Evolutionary conservation across 2,888 invertebrate species (phyloP), one percentile per base, ranked within the genome.

Genomic region (Zeuzera pyrina): DNA sequence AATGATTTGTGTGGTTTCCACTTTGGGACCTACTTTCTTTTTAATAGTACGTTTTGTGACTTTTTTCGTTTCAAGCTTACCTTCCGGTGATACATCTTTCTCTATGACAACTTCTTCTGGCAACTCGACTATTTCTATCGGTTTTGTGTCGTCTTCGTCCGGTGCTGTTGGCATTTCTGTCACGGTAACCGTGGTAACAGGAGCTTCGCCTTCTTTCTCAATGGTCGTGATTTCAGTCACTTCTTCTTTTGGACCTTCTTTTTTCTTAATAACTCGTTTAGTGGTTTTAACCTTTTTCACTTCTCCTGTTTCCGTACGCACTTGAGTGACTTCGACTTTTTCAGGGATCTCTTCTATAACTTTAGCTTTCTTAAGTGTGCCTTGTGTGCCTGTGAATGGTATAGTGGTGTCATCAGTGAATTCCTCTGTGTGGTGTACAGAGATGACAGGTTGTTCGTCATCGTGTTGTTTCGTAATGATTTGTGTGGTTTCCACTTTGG

Each of bases 221-320:
- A 11, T n/a, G 12, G 26, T 35, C 10, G 15, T 23, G 51, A 69
- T 73, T 62, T 57, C 66, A 50, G 52, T 78, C 43, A 66, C 71
- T 61, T 51, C 62, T 49, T 38, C 30, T 22, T 38, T 43, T 5
- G 45, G 56, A 10, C 69, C 61, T 36, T 62, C 56, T 15, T 58
- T 60, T 41, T 71, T 76, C 32, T 50, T 54, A 13, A 61, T 49
- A 7, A 51, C 11, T 3, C 35, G 29, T 24, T 38, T 34, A 2
- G 31, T 21, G 7, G 34, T 37, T 24, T 31, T 29, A 15, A 29
- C 24, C 8, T 29, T 25, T 26, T 29, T 19, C 2, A 14, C 16
- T 7, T 30, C 32, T n/a, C 26, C 35, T n/a, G 12, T 28, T 32
- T 32, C 31, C 2, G 33, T 33, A 29, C 25, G 12, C 15, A 34